These are phyloP conservation scores for Nysson spinosus DNA, from an alignment of 2,888 invertebrate genomes.

Conservation along the genomic window DNA sequence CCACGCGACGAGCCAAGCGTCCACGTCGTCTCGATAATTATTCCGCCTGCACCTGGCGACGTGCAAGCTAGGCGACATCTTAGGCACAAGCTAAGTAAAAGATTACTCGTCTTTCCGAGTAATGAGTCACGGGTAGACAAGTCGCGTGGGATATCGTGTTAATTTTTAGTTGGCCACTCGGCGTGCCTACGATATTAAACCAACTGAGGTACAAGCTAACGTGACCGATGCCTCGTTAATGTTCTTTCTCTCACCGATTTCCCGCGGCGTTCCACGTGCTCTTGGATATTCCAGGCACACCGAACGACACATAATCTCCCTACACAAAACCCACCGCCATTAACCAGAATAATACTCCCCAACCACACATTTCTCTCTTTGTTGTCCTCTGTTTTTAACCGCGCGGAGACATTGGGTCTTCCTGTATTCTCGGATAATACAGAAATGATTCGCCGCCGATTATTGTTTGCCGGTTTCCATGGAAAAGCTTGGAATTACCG, in stretches of 20 bases:
- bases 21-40: conserved; percentile 32
- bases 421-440: conserved; percentile 8
- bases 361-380: too few relatives aligned
- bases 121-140: conserved; percentile 47
- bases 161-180: conserved; percentile 26
- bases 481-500: conserved; percentile 5
- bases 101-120: conserved; percentile 12
- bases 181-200: conserved; percentile 16
- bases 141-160: conserved; percentile 35
- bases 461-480: conserved; percentile 1
- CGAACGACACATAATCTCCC: too few relatives aligned
- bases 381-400: conserved; percentile 9
- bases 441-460: conserved; percentile 16
- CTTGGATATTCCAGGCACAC: conserved; percentile 15
- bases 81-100: conserved; percentile 16
- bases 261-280: conserved; percentile 3
- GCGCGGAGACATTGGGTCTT: conserved; percentile 23
- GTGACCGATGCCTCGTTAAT: conserved; percentile 32
- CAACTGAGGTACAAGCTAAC: conserved; percentile 5
- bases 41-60: conserved; percentile 35
- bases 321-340: too few relatives aligned
- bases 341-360: conserved; percentile 8
- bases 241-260: conserved; percentile 19
- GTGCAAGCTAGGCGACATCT: conserved; percentile 14
- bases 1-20: conserved; percentile 23